Evolutionary conservation across 1,140 invertebrate genomes (phyloP).

Genomic region (Drosophila lini): DNA sequence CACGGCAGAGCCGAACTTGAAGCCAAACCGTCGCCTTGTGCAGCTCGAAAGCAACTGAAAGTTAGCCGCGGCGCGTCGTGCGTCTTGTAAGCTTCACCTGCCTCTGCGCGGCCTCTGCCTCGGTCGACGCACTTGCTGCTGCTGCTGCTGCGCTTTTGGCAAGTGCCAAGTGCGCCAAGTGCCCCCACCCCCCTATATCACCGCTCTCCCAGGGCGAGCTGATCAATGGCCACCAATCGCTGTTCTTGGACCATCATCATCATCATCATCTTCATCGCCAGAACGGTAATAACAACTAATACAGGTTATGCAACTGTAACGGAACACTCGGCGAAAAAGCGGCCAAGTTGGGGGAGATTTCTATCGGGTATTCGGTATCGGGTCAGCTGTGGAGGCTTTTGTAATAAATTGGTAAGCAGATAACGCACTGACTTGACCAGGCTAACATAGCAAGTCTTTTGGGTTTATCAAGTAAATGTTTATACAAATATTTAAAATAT

Average conservation of each 20-base stretch:
- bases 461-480: not conserved
- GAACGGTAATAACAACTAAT: slow-evolving; percentile 82
- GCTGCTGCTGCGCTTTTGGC: slow-evolving; percentile 69
- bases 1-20: slow-evolving; percentile 22
- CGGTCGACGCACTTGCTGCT: slow-evolving; percentile 26
- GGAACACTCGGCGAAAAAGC: slow-evolving; percentile 27
- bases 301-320: slow-evolving; percentile 78
- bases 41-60: slow-evolving; percentile 80
- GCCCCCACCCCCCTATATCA: not conserved
- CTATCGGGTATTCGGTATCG: not conserved
- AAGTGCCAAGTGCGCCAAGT: slow-evolving; percentile 58
- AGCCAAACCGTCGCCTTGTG: slow-evolving; percentile 66
- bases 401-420: too few species aligned
- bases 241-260: slow-evolving; percentile 44
- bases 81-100: slow-evolving; percentile 71
- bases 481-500: too few species aligned
- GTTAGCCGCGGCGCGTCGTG: slow-evolving; percentile 56
- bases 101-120: slow-evolving; percentile 4
- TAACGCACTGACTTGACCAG: too few species aligned
- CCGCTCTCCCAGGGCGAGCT: slow-evolving; percentile 30
- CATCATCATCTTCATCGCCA: slow-evolving; percentile 18
- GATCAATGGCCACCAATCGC: slow-evolving; percentile 64
- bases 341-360: not conserved
- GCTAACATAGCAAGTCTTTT: not conserved
- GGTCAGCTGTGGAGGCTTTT: not conserved